Evolutionary conservation across 2,888 invertebrate species (phyloP).

Genomic region (Campoplex capitator): DNA sequence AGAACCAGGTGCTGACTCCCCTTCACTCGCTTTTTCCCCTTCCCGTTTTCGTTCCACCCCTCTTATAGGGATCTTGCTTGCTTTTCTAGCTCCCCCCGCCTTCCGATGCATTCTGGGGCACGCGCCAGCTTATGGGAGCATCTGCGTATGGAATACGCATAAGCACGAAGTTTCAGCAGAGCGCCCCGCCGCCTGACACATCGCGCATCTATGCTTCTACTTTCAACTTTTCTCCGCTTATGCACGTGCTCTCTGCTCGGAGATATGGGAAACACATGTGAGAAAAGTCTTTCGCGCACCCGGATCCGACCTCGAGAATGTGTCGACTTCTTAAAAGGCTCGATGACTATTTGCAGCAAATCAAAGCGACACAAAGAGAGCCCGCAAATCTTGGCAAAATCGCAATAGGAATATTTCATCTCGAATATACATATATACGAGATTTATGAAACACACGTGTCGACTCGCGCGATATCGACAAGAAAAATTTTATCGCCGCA

Average conservation of each 20-base stretch:
- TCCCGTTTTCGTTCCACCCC: constrained; percentile 26
- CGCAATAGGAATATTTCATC: background rate
- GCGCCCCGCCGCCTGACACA: background rate
- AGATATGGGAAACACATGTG: constrained; percentile 46
- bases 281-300: constrained; percentile 29
- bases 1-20: constrained; percentile 68
- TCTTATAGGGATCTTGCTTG: constrained; percentile 49
- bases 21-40: constrained; percentile 31
- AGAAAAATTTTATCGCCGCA: constrained; percentile 6
- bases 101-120: constrained; percentile 72
- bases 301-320: constrained; percentile 28
- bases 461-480: background rate
- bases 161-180: background rate
- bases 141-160: constrained; percentile 75
- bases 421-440: background rate
- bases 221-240: constrained; percentile 38
- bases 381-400: background rate
- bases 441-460: constrained; percentile 5
- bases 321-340: constrained; percentile 32
- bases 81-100: constrained; percentile 51
- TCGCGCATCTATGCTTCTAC: background rate
- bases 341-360: constrained; percentile 37
- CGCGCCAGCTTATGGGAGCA: constrained; percentile 76
- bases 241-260: constrained; percentile 50
- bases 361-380: background rate